A percentile compares a stretch with the other conserved stretches of the same genome.
Evolutionary conservation across 2,113 vertebrate genomes (phyloP).

Genomic region (Phoenicopterus ruber): DNA sequence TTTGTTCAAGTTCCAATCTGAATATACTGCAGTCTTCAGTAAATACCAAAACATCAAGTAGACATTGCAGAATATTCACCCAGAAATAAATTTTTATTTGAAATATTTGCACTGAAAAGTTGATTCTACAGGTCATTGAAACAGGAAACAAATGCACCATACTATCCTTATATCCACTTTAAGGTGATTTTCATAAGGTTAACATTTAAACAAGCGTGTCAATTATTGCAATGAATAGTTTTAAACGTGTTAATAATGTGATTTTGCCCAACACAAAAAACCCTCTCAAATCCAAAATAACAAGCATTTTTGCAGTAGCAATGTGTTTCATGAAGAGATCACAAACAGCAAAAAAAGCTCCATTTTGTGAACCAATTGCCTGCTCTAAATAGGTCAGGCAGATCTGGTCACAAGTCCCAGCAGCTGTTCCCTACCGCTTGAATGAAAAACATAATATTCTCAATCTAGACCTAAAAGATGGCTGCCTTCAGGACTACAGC

Average conservation of each 20-base stretch:
- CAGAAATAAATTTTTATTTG: not conserved
- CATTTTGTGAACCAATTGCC: not conserved
- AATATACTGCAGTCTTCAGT: not conserved
- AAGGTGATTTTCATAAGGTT: not conserved
- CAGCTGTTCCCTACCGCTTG: not conserved
- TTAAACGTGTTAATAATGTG: not conserved
- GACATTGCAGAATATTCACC: not conserved
- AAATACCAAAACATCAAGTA: not conserved
- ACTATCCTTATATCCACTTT: not conserved
- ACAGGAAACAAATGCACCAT: not conserved
- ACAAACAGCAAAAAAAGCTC: not conserved
- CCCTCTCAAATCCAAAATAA: not conserved
- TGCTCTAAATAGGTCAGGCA: not conserved
- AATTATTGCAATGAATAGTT: not conserved
- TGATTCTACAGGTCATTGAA: not conserved
- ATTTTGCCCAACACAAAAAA: not conserved
- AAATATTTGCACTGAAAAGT: not conserved
- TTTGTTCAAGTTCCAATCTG: not conserved
- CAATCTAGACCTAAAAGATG: not conserved
- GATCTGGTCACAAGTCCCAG: not conserved
- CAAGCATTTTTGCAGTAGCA: not conserved
- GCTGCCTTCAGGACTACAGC: not conserved
- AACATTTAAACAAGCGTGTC: not conserved
- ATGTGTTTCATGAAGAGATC: not conserved
- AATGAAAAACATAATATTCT: not conserved